phyloP scores from a whole-genome alignment of 2,113 vertebrate species.

The Ceyx margarethae region DNA sequence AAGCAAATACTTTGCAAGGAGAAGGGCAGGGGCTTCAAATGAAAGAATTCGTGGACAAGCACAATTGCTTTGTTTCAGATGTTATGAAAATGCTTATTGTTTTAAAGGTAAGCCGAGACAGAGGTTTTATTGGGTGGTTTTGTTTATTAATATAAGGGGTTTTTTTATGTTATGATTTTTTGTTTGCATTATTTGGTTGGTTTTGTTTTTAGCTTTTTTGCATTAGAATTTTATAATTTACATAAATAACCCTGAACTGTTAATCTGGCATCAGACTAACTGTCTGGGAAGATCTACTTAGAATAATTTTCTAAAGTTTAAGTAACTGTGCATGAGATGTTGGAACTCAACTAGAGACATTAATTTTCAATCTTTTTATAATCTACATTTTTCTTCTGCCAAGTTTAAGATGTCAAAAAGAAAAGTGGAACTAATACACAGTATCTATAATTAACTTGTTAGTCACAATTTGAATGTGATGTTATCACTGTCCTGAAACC shows the following conservation, averaged over 20 bases:
- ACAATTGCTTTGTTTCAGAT: neutral
- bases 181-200: no score
- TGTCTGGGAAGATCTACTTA: neutral
- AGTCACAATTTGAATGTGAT: neutral
- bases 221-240: neutral
- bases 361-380: constrained; percentile 20
- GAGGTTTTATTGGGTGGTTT: rapidly evolving
- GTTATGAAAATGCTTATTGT: neutral
- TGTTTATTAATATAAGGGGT: rapidly evolving
- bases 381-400: constrained; percentile 16
- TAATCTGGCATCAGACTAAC: neutral
- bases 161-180: neutral
- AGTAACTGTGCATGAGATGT: neutral
- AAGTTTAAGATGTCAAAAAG: constrained; percentile 31
- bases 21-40: neutral
- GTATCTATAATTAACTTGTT: constrained; percentile 42
- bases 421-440: constrained; percentile 7
- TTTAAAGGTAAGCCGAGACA: neutral
- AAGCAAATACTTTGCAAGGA: neutral
- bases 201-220: no score
- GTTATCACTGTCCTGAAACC: constrained; percentile 1
- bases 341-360: constrained; percentile 1
- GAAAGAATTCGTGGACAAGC: neutral
- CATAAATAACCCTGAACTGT: neutral
- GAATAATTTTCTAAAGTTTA: constrained; percentile 13